These are phyloP conservation scores for Ciconia maguari DNA, from an alignment of 2,113 vertebrate species.

Conservation along the genomic window DNA sequence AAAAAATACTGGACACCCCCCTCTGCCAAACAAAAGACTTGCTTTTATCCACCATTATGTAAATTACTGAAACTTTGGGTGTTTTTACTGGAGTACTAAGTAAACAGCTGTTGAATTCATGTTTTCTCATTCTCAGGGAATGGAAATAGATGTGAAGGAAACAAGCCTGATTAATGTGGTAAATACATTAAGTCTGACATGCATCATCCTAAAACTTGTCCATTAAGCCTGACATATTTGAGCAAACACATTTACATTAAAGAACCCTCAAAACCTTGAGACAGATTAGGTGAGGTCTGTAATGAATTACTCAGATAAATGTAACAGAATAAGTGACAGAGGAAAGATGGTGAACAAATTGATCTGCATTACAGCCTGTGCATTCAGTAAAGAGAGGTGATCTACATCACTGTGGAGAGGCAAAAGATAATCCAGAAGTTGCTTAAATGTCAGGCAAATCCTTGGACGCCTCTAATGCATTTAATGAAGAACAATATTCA, in stretches of 20 bases:
- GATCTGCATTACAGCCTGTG: background rate
- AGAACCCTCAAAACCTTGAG: slow-evolving; percentile 2
- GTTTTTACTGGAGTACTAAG: background rate
- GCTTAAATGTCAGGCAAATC: background rate
- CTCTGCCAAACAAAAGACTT: background rate
- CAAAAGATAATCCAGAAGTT: background rate
- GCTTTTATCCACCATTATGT: background rate
- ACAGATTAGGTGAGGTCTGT: slow-evolving; percentile 11
- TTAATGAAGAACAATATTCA: slow-evolving; percentile 22
- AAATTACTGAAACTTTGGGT: background rate
- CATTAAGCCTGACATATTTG: slow-evolving; percentile 47
- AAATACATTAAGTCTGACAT: slow-evolving; percentile 4
- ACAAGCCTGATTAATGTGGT: slow-evolving; percentile 17
- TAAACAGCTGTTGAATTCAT: background rate
- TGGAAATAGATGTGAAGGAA: slow-evolving; percentile 11
- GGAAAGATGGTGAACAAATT: background rate
- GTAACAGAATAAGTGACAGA: slow-evolving; percentile 8
- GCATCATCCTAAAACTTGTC: slow-evolving; percentile 28
- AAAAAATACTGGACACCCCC: background rate
- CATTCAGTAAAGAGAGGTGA: background rate
- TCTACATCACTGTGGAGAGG: background rate
- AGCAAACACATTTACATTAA: slow-evolving; percentile 43
- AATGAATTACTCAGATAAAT: slow-evolving; percentile 33
- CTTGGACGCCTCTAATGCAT: background rate
- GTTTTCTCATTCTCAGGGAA: background rate